Conservation (phyloP, 2,113 vertebrate genomes). For the Salvator merianae region DNA sequence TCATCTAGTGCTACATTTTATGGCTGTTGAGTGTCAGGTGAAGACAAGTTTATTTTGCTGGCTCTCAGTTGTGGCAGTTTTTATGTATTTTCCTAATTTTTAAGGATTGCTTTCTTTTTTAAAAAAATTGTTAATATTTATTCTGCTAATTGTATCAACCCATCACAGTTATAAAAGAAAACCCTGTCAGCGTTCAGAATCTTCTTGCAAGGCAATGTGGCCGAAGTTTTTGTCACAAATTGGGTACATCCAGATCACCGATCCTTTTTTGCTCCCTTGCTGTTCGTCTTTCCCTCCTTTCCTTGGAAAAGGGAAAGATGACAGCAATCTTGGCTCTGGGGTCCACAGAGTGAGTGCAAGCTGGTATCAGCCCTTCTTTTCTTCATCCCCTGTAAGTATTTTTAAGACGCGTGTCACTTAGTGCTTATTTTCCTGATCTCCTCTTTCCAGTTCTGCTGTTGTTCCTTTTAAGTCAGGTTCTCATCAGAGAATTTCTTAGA, state of each 20-base stretch:
- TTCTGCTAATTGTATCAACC: neutral
- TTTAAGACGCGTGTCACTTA: neutral
- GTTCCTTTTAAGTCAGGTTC: neutral
- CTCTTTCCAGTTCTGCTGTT: too few relatives aligned
- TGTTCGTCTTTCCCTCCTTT: too few relatives aligned
- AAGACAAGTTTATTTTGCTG: neutral
- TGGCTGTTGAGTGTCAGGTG: neutral
- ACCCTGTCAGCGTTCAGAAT: too few relatives aligned
- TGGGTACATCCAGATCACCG: neutral
- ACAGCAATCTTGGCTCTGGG: neutral
- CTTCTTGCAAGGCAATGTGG: neutral
- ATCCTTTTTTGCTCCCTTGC: neutral
- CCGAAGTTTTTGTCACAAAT: neutral
- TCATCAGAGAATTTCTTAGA: neutral
- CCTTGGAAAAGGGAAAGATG: neutral
- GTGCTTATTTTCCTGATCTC: neutral
- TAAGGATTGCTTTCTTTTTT: neutral
- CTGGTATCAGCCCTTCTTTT: too few relatives aligned
- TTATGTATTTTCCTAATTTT: neutral
- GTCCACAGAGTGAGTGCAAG: neutral
- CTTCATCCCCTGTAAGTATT: neutral
- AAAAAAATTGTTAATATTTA: neutral
- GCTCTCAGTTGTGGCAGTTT: neutral
- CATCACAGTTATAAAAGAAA: neutral
- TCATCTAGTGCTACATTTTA: neutral